These are phyloP conservation scores for Aphrocallistes beatrix DNA, from an alignment of 37 sponge, comb jelly and placozoan species.

Conservation along the genomic window DNA sequence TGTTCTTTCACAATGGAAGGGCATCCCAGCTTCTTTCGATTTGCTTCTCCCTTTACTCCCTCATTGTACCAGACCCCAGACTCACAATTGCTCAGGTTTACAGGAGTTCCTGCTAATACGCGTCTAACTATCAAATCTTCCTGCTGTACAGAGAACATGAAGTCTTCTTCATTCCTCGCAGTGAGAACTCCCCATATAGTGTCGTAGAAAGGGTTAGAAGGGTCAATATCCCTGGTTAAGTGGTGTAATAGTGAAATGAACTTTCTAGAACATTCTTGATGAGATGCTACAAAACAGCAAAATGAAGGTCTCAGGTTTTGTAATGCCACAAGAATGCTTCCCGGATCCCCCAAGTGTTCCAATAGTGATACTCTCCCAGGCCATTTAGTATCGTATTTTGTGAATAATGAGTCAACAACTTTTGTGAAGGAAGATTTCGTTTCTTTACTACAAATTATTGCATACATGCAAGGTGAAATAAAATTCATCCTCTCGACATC, in stretches of 20 bases:
- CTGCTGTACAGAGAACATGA: slow-evolving; percentile 34
- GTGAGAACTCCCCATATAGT: slow-evolving; percentile 59
- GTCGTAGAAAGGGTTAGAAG: slow-evolving; percentile 37
- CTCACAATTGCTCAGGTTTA: slow-evolving; percentile 32
- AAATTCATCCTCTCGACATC: background rate
- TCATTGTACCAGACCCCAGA: slow-evolving; percentile 51
- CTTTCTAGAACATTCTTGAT: slow-evolving; percentile 28
- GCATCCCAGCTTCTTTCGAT: background rate
- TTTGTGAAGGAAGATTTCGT: slow-evolving; percentile 16
- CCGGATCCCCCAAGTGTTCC: background rate
- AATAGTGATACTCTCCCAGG: slow-evolving; percentile 21
- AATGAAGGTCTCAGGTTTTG: slow-evolving; percentile 26
- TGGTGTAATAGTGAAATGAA: slow-evolving; percentile 30
- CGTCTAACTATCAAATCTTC: slow-evolving; percentile 27
- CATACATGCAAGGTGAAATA: slow-evolving; percentile 28
- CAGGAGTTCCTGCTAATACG: slow-evolving; percentile 25
- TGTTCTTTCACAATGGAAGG: background rate
- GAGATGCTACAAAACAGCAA: slow-evolving; percentile 42
- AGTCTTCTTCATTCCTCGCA: slow-evolving; percentile 32
- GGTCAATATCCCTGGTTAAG: slow-evolving; percentile 41
- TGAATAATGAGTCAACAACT: slow-evolving; percentile 1
- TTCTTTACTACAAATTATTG: slow-evolving; percentile 26
- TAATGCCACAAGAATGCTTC: slow-evolving; percentile 2
- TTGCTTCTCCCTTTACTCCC: slow-evolving; percentile 16
- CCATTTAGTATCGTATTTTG: slow-evolving; percentile 32